Evolutionary conservation across 23 tunicate species (phyloP).

Genomic region (Phallusia fumigata): DNA sequence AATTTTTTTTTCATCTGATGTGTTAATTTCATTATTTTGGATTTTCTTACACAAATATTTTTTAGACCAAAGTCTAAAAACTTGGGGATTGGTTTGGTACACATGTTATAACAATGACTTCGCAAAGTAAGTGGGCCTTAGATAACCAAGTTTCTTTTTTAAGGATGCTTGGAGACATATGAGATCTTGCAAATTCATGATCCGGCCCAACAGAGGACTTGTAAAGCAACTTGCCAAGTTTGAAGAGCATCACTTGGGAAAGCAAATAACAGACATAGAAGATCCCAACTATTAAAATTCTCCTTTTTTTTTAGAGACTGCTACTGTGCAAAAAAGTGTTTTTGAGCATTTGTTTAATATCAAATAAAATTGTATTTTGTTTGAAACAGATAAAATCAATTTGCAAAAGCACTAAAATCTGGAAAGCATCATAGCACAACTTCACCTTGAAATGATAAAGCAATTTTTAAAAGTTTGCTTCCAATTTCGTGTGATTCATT

Average conservation of each 20-base stretch:
- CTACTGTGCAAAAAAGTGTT: no score
- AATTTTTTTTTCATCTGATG: no score
- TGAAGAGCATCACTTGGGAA: conserved; percentile 55
- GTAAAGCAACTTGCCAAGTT: conserved; percentile 58
- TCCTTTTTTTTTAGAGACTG: no score
- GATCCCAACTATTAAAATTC: conserved; percentile 56
- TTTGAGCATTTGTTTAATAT: no score
- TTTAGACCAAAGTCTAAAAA: no score
- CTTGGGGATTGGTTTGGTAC: no score
- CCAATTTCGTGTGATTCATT: conserved; percentile 52
- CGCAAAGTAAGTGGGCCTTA: no score
- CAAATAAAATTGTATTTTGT: no score
- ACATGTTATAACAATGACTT: no score
- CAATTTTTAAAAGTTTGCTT: conserved; percentile 48
- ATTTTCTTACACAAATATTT: no score
- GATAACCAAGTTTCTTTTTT: not conserved
- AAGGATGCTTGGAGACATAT: conserved; percentile 91
- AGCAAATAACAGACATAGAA: conserved; percentile 50
- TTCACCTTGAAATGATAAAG: conserved; percentile 52
- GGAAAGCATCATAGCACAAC: conserved; percentile 48
- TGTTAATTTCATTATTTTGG: no score
- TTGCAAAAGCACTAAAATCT: not conserved
- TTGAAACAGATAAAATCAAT: not conserved
- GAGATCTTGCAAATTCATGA: conserved; percentile 64
- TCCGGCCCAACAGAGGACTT: conserved; percentile 71